These are phyloP conservation scores for Botia almorhae DNA, from an alignment of 2,797 vertebrate species.

Conservation along the genomic window DNA sequence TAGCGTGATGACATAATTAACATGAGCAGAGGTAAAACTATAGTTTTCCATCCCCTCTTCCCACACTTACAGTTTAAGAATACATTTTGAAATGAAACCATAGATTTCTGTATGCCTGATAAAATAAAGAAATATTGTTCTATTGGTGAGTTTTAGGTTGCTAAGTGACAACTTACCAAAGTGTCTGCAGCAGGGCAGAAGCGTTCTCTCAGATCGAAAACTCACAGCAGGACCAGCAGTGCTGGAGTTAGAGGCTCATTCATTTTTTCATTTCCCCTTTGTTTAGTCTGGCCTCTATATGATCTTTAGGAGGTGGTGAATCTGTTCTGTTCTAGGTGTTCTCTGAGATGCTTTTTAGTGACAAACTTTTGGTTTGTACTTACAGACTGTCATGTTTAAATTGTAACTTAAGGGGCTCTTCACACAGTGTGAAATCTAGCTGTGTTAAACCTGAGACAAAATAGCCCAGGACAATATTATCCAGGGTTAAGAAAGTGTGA, in stretches of 20 bases:
- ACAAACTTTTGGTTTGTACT: neutral
- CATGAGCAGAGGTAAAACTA: neutral
- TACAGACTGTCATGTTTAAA: neutral
- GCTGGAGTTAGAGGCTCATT: constrained; percentile 35
- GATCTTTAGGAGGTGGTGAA: constrained; percentile 41
- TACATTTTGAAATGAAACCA: neutral
- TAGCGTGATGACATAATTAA: too few species aligned
- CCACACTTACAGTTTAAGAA: neutral
- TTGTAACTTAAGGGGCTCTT: neutral
- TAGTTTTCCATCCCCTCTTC: neutral
- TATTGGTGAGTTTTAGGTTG: constrained; percentile 24
- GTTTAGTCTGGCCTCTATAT: constrained; percentile 27
- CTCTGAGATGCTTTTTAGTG: neutral
- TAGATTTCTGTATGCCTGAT: neutral
- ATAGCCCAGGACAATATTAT: neutral
- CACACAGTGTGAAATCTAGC: neutral
- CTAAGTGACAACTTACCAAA: constrained; percentile 45
- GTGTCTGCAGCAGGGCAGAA: constrained; percentile 34
- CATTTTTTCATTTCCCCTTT: constrained; percentile 39
- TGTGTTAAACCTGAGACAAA: neutral
- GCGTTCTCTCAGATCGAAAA: constrained; percentile 47
- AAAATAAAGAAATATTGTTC: constrained; percentile 22
- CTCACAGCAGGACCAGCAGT: constrained; percentile 39
- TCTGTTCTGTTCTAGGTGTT: constrained; percentile 17
- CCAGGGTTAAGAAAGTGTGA: too few species aligned